These are phyloP conservation scores for Drosophila willistoni DNA, from an alignment of 1,140 invertebrate species.

Conservation along the genomic window DNA sequence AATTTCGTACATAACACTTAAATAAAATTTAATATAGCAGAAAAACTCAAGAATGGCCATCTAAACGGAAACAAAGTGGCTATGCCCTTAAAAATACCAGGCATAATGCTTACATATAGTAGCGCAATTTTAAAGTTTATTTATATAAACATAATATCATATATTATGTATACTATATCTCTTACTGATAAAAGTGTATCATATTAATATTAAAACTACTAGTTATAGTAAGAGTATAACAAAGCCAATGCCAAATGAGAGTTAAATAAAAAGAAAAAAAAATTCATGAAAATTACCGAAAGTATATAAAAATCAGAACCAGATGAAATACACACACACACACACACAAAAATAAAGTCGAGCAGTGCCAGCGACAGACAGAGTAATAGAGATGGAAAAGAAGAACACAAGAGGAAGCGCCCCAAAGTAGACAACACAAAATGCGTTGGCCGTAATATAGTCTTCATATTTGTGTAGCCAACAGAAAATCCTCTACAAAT, in stretches of 20 bases:
- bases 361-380: not conserved
- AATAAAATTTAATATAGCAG: constrained; percentile 79
- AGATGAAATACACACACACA: constrained; percentile 22
- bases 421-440: constrained; percentile 47
- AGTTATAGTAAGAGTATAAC: not conserved
- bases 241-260: constrained; percentile 33
- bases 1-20: constrained; percentile 77
- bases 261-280: constrained; percentile 34
- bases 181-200: too few species aligned
- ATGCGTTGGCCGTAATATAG: constrained; percentile 54
- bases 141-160: too few species aligned
- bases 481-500: constrained; percentile 48
- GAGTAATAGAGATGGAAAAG: not conserved
- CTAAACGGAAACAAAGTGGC: not conserved
- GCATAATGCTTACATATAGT: too few species aligned
- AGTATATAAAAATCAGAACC: constrained; percentile 49
- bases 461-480: constrained; percentile 53
- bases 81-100: not conserved
- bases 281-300: constrained; percentile 50
- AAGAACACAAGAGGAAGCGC: not conserved
- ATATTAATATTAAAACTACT: not conserved
- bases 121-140: too few species aligned
- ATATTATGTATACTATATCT: too few species aligned
- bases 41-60: constrained; percentile 43
- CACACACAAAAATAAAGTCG: not conserved